Evolutionary conservation across 2,888 invertebrate genomes (phyloP), one percentile per base, ranked within the genome.

Genomic region (Danaus chrysippus): DNA sequence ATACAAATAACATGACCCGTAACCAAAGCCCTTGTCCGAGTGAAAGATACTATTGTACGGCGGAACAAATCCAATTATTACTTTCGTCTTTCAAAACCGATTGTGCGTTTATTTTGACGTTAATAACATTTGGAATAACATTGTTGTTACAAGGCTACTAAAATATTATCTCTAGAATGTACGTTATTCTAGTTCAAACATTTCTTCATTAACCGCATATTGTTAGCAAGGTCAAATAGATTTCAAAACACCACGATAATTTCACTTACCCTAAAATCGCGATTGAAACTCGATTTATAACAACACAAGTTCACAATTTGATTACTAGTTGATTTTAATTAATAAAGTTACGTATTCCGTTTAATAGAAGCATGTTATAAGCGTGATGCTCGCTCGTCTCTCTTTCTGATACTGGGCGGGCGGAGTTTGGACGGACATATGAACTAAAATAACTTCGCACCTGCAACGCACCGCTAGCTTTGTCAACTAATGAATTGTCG

Each of bases 361-460:
- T 34, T 9, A 43, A 19, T 19, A 17, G 52, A 41, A 56, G 15
- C 42, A 57, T 58, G 42, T 55, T 54, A 56, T 13, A n/a, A 23
- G 52, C 58, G 61, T 60, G 55, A 54, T 23, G 46, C 17, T 17
- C 63, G 44, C 44, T 61, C 42, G 68, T 68, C 72, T 69, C 69
- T 75, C 71, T 73, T 72, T 72, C 73, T 74, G 75, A 76, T 81
- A 82, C 83, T 82, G 88, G 87, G 86, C 86, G 88, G 87, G 84
- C 84, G 83, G 82, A 67, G 72, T 74, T 71, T 74, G 76, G 76
- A 76, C 71, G 69, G 67, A 68, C 71, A 68, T 61, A 55, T 62
- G 9, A 46, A 67, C 86, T 77, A 81, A 91, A 91, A 90, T 90
- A 91, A 85, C 83, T 73, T 77, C 82, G 81, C 87, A 90, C 91